Base-by-base conservation (phyloP, 2,888 invertebrate genomes). In the Drosophila bunnanda region DNA sequence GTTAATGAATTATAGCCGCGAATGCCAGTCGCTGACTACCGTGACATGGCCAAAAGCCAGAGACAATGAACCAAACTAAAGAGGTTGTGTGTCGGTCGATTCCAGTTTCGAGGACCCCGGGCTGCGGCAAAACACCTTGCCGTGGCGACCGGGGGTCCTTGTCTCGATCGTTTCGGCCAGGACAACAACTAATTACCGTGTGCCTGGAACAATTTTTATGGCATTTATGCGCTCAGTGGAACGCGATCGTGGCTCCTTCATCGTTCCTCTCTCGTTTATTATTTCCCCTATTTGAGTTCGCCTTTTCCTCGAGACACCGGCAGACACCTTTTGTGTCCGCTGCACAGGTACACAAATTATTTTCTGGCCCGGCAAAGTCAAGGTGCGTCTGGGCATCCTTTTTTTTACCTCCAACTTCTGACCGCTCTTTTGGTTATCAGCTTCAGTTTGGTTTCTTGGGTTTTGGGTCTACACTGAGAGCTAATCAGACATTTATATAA, bases 211-310 rank as follows among this genome's bases (percentile, higher is more conserved):
- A 86, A 88, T 86, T 86, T 86, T 85, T 89, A 86, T 89, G 86
- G 85, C 89, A 89, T 86, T 86, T 86, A 86, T 75, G 82, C 89
- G 88, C 89, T 88, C 88, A 85, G 88, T 79, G 84, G 89, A 89
- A 66, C 84, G 82, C 87, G 89, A 80, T 79, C 79, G 88, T 39
- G 44, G 71, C 74, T 53, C 64, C 71, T 73, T 62, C 74, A 62
- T 46, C 39, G 50, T 38, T 54, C 44, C 25, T 30, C 22, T 12
- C 9, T 28, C 13, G 20, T 53, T 54, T 67, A 46, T 38, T 17
- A 20, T 15, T 46, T 38, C 20, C 20, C 0, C 3, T 39, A 2
- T 41, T 41, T 34, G n/a, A n/a, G n/a, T 38, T 50, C 1, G 43
- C 36, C 20, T 36, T 52, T 66, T 25, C 59, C n/a, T 15, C 43